Evolutionary conservation across 2,888 invertebrate species (phyloP).

Genomic region (Tetragonula carbonaria): DNA sequence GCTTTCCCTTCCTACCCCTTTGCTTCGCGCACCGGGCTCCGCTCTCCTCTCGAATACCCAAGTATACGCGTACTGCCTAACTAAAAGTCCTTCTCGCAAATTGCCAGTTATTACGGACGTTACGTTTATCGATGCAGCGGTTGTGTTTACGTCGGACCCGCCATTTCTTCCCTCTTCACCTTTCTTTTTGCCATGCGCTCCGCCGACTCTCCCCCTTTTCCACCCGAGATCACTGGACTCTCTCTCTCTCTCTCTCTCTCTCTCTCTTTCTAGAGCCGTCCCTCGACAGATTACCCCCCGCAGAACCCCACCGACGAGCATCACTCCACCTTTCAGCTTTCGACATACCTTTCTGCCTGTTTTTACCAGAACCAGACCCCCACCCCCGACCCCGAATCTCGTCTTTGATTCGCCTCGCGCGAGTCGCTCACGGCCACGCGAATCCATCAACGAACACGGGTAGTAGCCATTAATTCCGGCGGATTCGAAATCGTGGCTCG

Average conservation of each 20-base stretch:
- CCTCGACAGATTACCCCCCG: conserved; percentile 49
- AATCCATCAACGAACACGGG: conserved; percentile 50
- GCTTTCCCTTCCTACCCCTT: conserved; percentile 6
- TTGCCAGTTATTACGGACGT: conserved; percentile 82
- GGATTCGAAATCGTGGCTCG: conserved; percentile 36
- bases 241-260: not conserved
- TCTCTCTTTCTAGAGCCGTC: not conserved
- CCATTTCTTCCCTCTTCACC: conserved; percentile 40
- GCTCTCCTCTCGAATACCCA: conserved; percentile 47
- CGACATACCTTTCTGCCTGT: conserved; percentile 41
- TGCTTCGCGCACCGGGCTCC: conserved; percentile 24
- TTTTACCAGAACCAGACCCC: conserved; percentile 31
- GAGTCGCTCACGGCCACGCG: conserved; percentile 15
- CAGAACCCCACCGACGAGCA: not conserved
- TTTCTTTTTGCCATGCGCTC: not conserved
- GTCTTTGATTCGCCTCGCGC: conserved; percentile 42
- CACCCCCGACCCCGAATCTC: not conserved
- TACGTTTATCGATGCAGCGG: conserved; percentile 80
- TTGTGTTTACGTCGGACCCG: conserved; percentile 72
- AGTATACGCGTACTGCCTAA: conserved; percentile 76
- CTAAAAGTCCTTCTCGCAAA: conserved; percentile 82
- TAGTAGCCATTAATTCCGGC: conserved; percentile 51
- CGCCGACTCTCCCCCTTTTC: conserved; percentile 9
- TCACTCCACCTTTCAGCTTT: conserved; percentile 4
- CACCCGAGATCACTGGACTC: not conserved